These are phyloP conservation scores for Tamandua tetradactyla DNA, from an alignment of 2,797 vertebrate species.

Conservation along the genomic window DNA sequence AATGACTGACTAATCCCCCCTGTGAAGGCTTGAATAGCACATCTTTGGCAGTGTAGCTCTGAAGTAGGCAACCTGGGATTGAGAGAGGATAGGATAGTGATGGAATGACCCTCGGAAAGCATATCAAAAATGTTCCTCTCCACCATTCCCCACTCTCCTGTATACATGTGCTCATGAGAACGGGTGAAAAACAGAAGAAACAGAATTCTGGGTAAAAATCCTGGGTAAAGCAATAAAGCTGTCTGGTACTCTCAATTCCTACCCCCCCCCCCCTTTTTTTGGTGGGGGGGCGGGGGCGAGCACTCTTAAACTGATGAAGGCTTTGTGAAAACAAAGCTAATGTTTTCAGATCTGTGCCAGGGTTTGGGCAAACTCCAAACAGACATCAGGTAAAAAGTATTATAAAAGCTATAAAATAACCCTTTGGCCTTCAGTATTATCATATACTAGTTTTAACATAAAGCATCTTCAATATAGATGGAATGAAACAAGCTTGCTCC, in stretches of 20 bases:
- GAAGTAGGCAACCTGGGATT: neutral
- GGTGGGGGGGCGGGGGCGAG: too few relatives aligned
- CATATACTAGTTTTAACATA: neutral
- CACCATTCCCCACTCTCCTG: neutral
- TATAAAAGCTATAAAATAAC: neutral
- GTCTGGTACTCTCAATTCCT: neutral
- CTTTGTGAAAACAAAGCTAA: constrained; percentile 20
- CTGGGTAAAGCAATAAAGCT: neutral
- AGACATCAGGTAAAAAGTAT: neutral
- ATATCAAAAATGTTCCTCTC: neutral
- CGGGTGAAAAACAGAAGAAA: neutral
- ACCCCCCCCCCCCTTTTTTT: too few relatives aligned
- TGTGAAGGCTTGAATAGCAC: neutral
- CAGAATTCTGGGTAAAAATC: constrained; percentile 30
- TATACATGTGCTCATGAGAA: neutral
- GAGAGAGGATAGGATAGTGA: neutral
- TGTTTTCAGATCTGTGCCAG: neutral
- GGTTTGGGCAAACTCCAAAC: neutral
- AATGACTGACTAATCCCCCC: neutral
- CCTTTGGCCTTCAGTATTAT: neutral
- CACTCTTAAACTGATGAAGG: neutral
- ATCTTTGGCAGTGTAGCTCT: neutral
- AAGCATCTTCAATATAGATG: neutral
- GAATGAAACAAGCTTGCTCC: constrained; percentile 5
- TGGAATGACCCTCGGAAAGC: neutral